phyloP scores from a whole-genome alignment of 2,888 invertebrate species.

The Folsomia candida region DNA sequence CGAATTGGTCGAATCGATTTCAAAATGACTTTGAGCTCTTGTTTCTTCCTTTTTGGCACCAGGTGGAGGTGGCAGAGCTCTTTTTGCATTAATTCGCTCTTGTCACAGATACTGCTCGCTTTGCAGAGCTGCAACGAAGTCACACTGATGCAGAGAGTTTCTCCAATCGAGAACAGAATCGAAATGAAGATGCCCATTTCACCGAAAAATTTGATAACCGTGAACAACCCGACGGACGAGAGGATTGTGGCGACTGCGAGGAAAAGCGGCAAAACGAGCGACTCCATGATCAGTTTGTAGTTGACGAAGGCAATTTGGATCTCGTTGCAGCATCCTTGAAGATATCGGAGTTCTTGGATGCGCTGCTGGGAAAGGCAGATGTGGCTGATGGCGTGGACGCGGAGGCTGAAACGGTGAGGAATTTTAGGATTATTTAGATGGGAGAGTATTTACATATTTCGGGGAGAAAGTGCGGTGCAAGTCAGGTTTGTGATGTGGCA shows the following conservation, averaged over 20 bases:
- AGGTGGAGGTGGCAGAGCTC: conserved; percentile 25
- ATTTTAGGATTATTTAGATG: no score
- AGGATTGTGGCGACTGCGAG: conserved; percentile 33
- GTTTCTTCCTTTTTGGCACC: conserved; percentile 27
- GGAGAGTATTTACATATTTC: no score
- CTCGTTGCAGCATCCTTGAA: conserved; percentile 28
- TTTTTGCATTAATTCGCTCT: conserved; percentile 24
- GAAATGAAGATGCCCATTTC: conserved; percentile 34
- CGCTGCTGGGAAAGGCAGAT: conserved; percentile 18
- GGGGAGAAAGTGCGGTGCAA: no score
- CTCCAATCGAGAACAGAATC: conserved; percentile 30
- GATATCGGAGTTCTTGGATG: conserved; percentile 29
- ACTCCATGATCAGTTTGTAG: conserved; percentile 34
- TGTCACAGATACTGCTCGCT: conserved; percentile 27
- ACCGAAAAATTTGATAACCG: conserved; percentile 35
- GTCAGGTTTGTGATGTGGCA: no score
- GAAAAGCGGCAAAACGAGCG: conserved; percentile 32
- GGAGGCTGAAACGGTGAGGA: no score
- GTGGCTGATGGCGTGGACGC: conserved; percentile 20
- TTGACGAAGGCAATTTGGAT: conserved; percentile 27
- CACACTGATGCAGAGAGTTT: conserved; percentile 30
- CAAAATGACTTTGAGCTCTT: conserved; percentile 30
- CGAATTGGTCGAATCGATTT: conserved; percentile 28
- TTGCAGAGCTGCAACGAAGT: conserved; percentile 30
- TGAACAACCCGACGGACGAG: conserved; percentile 31